Evolutionary conservation across 2,113 vertebrate species (phyloP).

Genomic region (Clinocottus analis): DNA sequence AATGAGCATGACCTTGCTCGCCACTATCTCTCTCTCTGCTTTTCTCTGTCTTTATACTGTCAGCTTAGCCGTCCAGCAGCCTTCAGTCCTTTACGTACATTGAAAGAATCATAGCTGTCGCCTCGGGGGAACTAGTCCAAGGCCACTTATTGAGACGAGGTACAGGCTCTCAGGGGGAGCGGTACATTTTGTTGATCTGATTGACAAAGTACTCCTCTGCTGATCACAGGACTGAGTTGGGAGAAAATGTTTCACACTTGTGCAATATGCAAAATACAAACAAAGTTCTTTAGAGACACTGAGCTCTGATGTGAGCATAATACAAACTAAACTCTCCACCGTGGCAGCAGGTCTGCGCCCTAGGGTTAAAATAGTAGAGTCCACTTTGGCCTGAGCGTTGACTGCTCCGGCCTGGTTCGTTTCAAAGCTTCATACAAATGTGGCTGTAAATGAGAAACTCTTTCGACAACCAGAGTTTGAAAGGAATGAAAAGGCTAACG

Average conservation of each 20-base stretch:
- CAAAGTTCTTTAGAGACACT: slow-evolving; percentile 58
- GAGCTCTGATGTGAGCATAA: slow-evolving; percentile 26
- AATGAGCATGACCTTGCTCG: slow-evolving; percentile 5
- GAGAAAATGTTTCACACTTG: slow-evolving; percentile 52
- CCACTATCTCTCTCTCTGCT: background rate
- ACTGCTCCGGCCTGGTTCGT: slow-evolving; percentile 49
- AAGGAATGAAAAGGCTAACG: slow-evolving; percentile 37
- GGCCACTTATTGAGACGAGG: slow-evolving; percentile 20
- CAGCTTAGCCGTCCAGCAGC: slow-evolving; percentile 69
- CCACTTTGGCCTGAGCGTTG: slow-evolving; percentile 15
- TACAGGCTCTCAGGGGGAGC: background rate
- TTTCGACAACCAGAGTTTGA: slow-evolving; percentile 33
- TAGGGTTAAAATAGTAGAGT: background rate
- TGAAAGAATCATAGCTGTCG: slow-evolving; percentile 10
- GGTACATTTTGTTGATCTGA: slow-evolving; percentile 34
- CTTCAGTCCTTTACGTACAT: slow-evolving; percentile 12
- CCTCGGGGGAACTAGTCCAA: slow-evolving; percentile 10
- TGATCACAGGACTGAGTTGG: slow-evolving; percentile 16
- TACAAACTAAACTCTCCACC: slow-evolving; percentile 27
- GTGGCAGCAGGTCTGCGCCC: slow-evolving; percentile 23
- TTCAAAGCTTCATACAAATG: slow-evolving; percentile 34
- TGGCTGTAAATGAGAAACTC: slow-evolving; percentile 53
- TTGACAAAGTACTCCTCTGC: slow-evolving; percentile 28
- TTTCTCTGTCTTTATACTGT: slow-evolving; percentile 45
- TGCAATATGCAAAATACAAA: slow-evolving; percentile 79